Base-by-base conservation (phyloP, 2,797 vertebrate genomes). In the Lycodopsis pacificus region DNA sequence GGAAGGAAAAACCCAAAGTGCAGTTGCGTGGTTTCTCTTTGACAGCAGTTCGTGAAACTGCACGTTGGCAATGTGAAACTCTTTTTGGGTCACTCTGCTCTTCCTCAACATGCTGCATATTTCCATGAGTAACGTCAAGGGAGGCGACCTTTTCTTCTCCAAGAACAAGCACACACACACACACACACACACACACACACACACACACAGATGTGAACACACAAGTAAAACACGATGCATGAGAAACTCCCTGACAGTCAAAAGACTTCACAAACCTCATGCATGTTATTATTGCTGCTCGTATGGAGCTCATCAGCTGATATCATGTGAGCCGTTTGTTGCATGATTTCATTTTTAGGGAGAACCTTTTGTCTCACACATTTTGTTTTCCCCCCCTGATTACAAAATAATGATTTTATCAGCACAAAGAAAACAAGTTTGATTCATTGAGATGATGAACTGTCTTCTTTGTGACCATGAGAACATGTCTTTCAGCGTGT, bases 81-180 rank as follows among this genome's bases (percentile, higher is more conserved):
- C 10, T 40, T 30, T 61, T 38, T 40, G 38, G 14, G 65, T 68
- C 40, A 48, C 68, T 68, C 77, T 69, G 71, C 59, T 80, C 40
- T 67, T 86, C 56, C 75, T 85, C 77, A 77, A 74, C 72, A 54
- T 17, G 72, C 51, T 62, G 65, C 86, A 84, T 88, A 65, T 80
- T 89, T 87, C 38, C 77, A 63, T 22, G 64, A 86, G 75, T 40
- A 59, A 53, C 48, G 36, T 80, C 86, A 51, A 12, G 88, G 87
- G 90, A 87, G 74, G 67, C 46, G 88, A 90, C 89, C 89, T 89
- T 87, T 76, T 89, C 84, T 90, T 90, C 84, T 67, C 72, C 22
- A 49, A 63, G 71, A 58, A 75, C 65, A 65, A 51, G 75, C 7
- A 49, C 76, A 63, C 49, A 36, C 46, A 72, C 65, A 51, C 57